Evolutionary conservation across 2,797 vertebrate species (phyloP).

Genomic region (Hypotaenidia okinawae): DNA sequence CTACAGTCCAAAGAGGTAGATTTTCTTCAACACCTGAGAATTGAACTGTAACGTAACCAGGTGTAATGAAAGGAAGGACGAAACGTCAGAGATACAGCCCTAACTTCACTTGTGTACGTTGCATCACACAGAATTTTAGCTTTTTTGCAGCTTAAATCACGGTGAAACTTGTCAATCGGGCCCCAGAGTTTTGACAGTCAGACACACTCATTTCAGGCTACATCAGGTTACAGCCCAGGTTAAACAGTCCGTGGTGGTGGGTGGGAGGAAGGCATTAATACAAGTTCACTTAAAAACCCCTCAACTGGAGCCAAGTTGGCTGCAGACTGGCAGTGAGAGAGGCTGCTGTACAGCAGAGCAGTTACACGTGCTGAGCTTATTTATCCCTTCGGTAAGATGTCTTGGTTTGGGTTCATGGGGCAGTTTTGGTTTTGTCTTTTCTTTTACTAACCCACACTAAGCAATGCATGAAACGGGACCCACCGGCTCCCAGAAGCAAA

Average conservation of each 20-base stretch:
- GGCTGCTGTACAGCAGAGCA: slow-evolving; percentile 61
- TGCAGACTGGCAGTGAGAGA: slow-evolving; percentile 67
- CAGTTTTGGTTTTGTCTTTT: not conserved
- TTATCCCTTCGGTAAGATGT: not conserved
- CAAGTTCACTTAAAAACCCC: slow-evolving; percentile 9
- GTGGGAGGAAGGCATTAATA: slow-evolving; percentile 59
- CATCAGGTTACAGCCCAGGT: slow-evolving; percentile 25
- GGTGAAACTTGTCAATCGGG: slow-evolving; percentile 59
- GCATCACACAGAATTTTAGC: not conserved
- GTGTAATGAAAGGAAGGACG: slow-evolving; percentile 75
- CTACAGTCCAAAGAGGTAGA: slow-evolving; percentile 94
- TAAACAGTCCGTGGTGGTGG: slow-evolving; percentile 21
- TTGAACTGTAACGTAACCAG: slow-evolving; percentile 84
- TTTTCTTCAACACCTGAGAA: slow-evolving; percentile 95
- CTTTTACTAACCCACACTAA: not conserved
- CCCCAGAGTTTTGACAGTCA: slow-evolving; percentile 33
- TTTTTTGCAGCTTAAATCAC: not conserved
- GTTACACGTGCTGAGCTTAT: slow-evolving; percentile 19
- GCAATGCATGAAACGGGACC: not conserved
- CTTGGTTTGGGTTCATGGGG: no score
- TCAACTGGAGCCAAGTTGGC: slow-evolving; percentile 47
- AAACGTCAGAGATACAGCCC: slow-evolving; percentile 55
- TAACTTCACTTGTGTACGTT: slow-evolving; percentile 39
- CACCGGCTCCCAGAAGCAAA: slow-evolving; percentile 24
- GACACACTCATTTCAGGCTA: slow-evolving; percentile 36